Conservation (phyloP, 2,113 vertebrate genomes). For the Sorex araneus region DNA sequence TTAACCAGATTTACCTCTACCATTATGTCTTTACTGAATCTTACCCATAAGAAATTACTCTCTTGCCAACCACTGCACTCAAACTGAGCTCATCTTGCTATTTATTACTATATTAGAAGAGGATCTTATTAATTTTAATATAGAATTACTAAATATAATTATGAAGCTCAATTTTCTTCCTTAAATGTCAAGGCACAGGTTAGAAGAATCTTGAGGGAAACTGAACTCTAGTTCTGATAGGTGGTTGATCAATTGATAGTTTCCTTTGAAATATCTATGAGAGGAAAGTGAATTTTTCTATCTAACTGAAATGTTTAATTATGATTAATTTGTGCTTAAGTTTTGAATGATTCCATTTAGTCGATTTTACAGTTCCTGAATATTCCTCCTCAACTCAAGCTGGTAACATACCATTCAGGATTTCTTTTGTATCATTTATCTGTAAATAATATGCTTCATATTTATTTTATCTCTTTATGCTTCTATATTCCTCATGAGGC, state of each 20-base stretch:
- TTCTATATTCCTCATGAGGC: background rate
- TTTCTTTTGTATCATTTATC: background rate
- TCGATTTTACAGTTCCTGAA: background rate
- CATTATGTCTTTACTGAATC: background rate
- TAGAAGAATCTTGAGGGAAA: conserved; percentile 3
- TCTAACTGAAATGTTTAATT: background rate
- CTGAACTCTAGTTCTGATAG: background rate
- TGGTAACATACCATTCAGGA: background rate
- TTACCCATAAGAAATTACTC: background rate
- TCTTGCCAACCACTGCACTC: background rate
- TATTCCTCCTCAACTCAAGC: background rate
- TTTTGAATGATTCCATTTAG: background rate
- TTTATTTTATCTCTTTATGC: conserved; percentile 46
- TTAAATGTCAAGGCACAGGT: background rate
- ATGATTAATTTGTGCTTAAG: background rate
- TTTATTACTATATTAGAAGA: background rate
- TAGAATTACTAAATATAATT: conserved; percentile 6
- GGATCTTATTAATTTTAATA: conserved; percentile 18
- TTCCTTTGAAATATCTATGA: background rate
- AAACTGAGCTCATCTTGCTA: background rate
- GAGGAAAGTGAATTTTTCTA: background rate
- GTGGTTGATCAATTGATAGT: background rate
- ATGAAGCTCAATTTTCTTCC: background rate
- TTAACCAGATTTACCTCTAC: conserved; percentile 11
- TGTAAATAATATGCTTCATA: background rate